phyloP scores from a whole-genome alignment of 2,888 invertebrate genomes.

The Octonoba sinensis region DNA sequence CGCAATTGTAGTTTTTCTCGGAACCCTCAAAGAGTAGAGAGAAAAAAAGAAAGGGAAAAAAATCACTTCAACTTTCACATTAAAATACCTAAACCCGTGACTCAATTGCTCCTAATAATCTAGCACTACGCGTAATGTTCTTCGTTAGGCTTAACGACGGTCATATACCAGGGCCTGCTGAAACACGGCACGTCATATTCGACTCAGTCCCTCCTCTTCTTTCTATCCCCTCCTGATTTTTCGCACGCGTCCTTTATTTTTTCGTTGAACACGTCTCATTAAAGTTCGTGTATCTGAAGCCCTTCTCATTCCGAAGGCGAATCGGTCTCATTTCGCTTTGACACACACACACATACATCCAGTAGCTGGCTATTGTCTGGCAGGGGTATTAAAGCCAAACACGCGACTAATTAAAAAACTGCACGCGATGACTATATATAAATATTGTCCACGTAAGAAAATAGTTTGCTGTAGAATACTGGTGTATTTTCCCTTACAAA shows the following conservation, averaged over 20 bases:
- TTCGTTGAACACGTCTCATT: conserved; percentile 40
- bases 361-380: conserved; percentile 40
- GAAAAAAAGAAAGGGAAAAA: not conserved
- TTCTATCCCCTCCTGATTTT: conserved; percentile 6
- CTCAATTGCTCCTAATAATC: conserved; percentile 50
- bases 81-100: conserved; percentile 30
- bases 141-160: conserved; percentile 36
- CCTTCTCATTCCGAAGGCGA: too few species aligned
- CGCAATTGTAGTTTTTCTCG: not conserved
- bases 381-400: conserved; percentile 31
- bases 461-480: too few species aligned
- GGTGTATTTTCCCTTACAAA: too few species aligned
- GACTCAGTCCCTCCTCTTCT: not conserved
- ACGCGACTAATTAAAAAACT: conserved; percentile 63
- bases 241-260: conserved; percentile 27
- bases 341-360: not conserved
- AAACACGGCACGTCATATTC: conserved; percentile 45
- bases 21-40: too few species aligned
- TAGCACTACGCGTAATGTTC: conserved; percentile 29
- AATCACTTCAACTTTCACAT: conserved; percentile 46
- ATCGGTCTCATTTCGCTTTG: too few species aligned
- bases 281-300: not conserved
- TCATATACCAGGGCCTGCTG: not conserved
- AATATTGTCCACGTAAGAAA: too few species aligned
- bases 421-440: conserved; percentile 36